These are phyloP conservation scores for Acleris holmiana DNA, from an alignment of 2,888 invertebrate genomes.

Conservation along the genomic window DNA sequence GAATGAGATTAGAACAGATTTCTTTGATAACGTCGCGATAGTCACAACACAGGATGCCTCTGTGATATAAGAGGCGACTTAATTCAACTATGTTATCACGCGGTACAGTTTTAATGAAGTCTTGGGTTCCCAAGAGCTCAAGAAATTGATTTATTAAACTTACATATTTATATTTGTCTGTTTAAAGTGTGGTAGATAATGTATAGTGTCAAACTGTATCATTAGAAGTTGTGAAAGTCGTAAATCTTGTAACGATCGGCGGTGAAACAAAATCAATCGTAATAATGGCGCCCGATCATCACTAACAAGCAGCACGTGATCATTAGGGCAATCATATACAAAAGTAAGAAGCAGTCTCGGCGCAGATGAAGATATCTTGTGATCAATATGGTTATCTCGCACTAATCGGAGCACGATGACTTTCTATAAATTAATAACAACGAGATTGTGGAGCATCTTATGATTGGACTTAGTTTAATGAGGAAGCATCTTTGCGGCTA, in stretches of 20 bases:
- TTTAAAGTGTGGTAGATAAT: constrained; percentile 1
- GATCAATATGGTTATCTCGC: constrained; percentile 78
- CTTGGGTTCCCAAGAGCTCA: not conserved
- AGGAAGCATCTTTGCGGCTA: constrained; percentile 71
- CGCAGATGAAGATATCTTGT: constrained; percentile 62
- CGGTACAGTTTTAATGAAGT: constrained; percentile 14
- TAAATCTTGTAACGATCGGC: constrained; percentile 67
- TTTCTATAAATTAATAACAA: constrained; percentile 84
- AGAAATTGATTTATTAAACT: not conserved
- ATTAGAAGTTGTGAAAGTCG: constrained; percentile 72
- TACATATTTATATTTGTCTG: not conserved
- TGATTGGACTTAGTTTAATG: constrained; percentile 76
- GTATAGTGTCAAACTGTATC: constrained; percentile 52
- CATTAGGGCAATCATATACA: constrained; percentile 77
- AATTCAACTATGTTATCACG: constrained; percentile 12
- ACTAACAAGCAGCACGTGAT: constrained; percentile 80
- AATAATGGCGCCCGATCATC: constrained; percentile 70
- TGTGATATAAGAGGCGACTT: constrained; percentile 48
- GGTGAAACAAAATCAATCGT: constrained; percentile 71
- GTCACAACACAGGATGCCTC: constrained; percentile 45
- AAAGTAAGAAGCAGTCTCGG: constrained; percentile 60
- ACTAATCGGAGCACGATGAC: constrained; percentile 80
- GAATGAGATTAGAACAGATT: constrained; percentile 66
- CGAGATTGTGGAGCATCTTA: constrained; percentile 63
- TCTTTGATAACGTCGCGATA: constrained; percentile 62